Evolutionary conservation across 2,797 vertebrate species (phyloP).

Genomic region (Brotula barbata): DNA sequence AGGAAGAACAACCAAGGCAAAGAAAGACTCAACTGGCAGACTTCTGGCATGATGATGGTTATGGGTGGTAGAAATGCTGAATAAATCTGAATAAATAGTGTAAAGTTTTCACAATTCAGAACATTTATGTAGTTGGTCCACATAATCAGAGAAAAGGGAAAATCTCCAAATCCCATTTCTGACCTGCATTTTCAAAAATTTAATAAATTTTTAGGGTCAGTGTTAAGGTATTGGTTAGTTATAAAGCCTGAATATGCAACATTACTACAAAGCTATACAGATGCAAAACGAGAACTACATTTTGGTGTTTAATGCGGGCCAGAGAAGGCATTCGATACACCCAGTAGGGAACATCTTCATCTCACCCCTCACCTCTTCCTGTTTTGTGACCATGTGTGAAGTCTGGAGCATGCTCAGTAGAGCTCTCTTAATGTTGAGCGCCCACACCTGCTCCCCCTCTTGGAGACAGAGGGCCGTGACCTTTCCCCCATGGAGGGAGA

Average conservation of each 20-base stretch:
- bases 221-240: no score
- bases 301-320: no score
- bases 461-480: conserved; percentile 84
- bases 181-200: no score
- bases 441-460: conserved; percentile 83
- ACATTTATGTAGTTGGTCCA: no score
- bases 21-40: conserved; percentile 2
- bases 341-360: neutral
- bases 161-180: no score
- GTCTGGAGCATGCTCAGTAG: conserved; percentile 89
- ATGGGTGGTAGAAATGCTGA: neutral
- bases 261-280: no score
- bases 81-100: neutral
- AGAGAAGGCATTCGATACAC: no score
- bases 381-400: conserved; percentile 43
- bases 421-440: conserved; percentile 86
- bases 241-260: no score
- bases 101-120: neutral
- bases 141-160: no score
- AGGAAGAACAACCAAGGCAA: conserved; percentile 12
- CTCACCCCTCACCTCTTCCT: conserved; percentile 80
- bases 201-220: no score
- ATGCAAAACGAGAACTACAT: no score
- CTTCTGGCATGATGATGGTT: neutral
- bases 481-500: conserved; percentile 82